Base-by-base conservation (phyloP, 2,113 vertebrate genomes). In the Gymnorhina tibicen region DNA sequence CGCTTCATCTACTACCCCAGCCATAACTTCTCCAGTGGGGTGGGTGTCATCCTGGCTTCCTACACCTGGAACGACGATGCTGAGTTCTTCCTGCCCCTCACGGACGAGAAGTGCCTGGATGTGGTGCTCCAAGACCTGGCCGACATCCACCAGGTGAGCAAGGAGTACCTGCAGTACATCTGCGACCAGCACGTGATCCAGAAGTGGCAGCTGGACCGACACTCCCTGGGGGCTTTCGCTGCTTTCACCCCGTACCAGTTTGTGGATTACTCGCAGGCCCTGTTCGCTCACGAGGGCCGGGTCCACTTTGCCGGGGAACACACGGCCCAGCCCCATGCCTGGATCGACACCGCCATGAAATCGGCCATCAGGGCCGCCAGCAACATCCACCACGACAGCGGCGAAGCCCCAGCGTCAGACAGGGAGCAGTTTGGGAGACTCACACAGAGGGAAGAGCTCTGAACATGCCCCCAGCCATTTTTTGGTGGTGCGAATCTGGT, bases 221-320 rank as follows among this genome's bases (percentile, higher is more conserved):
- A 98, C 50, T 92, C 98, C 44, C 55, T 98, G 11, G 99, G 99
- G 0, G 98, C 98, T 0, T 98, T 98, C 9, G 97, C 98, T 0
- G 90, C 98, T 64, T 98, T 98, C 97, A 99, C 98, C 1, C 98
- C 99, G 0, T 99, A 98, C 93, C 98, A 99, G 92, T 97, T 97
- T 24, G 73, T 41, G 0, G 96, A 98, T 64, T 99, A 98, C 58
- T 97, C 97, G 0, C 13, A 0, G 12, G 89, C 88, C 9, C 97
- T 99, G 37, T 98, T 98, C 35, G 15, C 95, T 68, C 97, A 78
- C 0, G 98, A 99, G 75, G 98, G 97, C 3, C 85, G 97, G 52
- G 91, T 99, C 24, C 93, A 98, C 77, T 99, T 99, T 26, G 98
- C 98, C 0, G 99, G 99, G 1, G 99, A 99, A n/a, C 99, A 99